Base-by-base conservation (phyloP, 2,888 invertebrate genomes). In the Drepana falcataria region DNA sequence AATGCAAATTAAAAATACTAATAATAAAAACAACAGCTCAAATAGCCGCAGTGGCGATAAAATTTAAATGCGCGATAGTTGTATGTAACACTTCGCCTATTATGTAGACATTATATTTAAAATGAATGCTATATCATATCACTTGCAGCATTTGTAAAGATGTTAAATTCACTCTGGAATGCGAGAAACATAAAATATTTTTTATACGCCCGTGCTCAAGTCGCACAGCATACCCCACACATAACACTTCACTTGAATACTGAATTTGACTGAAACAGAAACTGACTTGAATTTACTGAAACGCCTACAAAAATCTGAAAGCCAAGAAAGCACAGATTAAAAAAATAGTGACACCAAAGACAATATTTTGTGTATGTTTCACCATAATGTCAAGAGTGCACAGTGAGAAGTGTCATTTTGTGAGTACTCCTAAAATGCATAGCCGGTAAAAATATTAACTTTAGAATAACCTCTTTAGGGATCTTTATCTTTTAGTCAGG, bases 1-100 rank as follows among this genome's bases (percentile, higher is more conserved):
- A 21, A 21, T 21, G 21, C 21, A 63, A 71, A 73, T 72, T 67
- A 62, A 71, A 74, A 77, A 78, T 77, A 74, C 76, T 73, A 77
- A 77, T 78, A 78, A 71, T 75, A 77, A 70, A 75, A 79, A 81
- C 79, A 82, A 71, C 69, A 71, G 74, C 63, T 66, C 63, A 65
- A 74, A 75, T 63, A 73, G 62, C 69, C 75, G 79, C 76, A 77
- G 66, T 66, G 70, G 54, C 64, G 59, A 68, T 68, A 62, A 59
- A 63, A 71, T 53, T 62, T 61, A 60, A 58, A 59, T 56, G 37
- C 57, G 51, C 54, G 40, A 2, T 41, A 56, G 47, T 51, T 54
- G 48, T 1, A 21, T 21, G 21, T 53, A 53, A 60, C 62, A 73
- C 64, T 67, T 58, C 57, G 54, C 59, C 54, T 61, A 60, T 59